Base-by-base conservation (phyloP, 2,888 invertebrate genomes). In the Himalopsyche kuldschensis region DNA sequence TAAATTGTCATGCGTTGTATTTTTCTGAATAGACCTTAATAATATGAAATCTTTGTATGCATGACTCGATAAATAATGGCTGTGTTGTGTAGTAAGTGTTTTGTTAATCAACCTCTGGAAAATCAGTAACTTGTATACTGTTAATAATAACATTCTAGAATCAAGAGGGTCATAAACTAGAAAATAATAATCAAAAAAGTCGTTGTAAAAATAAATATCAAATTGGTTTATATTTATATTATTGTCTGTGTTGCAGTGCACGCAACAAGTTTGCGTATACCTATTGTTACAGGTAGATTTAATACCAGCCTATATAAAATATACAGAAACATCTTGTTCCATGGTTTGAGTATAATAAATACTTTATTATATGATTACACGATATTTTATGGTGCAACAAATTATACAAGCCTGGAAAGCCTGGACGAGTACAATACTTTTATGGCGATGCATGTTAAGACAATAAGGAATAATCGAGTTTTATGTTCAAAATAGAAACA, bases 321-420 rank as follows among this genome's bases (percentile, higher is more conserved):
- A 8, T 81, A 77, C 48, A 20, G 8, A 35, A 81, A 55, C 32
- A 76, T 41, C 32, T 5, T 76, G 76, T 76, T 31, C 76, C 35
- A 20, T 76, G 76, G 41, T 3, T 47, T 30, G 46, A 30, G 78
- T 47, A 35, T 77, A 78, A 78, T 78, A 78, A 78, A 78, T 78
- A 78, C 47, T 78, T 78, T 46, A 47, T 78, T 78, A 78, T 78
- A 48, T 31, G 41, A 55, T 78, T 46, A 82, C 82, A 63, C 35
- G 82, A 69, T 78, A 63, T 69, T 46, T 82, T 82, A 41, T 78
- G 78, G 46, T 55, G 35, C 20, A 69, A 82, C 82, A 82, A 78
- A 78, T 46, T 63, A 82, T 82, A 35, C 69, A 20, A 24, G 47
- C 11, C 11, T 20, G 77, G 31, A 32, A 20, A 24, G 47, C 11